phyloP scores from a whole-genome alignment of 2,113 vertebrate species.

The Semnornis frantzii region DNA sequence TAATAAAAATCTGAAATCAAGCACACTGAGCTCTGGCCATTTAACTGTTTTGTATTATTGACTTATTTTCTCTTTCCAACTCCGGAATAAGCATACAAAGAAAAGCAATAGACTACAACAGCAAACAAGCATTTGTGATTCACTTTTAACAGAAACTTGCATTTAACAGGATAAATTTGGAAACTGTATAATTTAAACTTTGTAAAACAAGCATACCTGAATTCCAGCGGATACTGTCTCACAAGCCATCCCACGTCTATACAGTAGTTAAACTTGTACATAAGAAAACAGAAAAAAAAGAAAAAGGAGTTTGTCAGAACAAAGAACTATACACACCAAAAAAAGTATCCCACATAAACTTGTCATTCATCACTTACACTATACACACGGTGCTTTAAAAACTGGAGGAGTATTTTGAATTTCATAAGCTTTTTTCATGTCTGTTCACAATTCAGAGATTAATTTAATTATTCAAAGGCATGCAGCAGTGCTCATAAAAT shows the following conservation, averaged over 20 bases:
- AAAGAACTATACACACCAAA: neutral
- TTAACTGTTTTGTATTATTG: neutral
- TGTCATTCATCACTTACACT: neutral
- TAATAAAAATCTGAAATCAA: neutral
- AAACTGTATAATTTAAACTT: neutral
- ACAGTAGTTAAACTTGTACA: conserved; percentile 94
- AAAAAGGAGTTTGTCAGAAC: neutral
- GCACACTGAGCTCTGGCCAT: neutral
- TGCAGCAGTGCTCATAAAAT: neutral
- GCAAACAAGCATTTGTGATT: neutral
- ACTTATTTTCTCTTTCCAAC: neutral
- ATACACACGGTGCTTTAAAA: neutral
- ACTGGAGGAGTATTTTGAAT: neutral
- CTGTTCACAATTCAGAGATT: neutral
- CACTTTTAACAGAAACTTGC: neutral
- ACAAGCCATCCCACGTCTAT: conserved; percentile 94
- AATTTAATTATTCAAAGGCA: neutral
- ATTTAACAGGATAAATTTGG: rapidly evolving
- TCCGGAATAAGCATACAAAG: neutral
- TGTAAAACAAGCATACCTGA: conserved; percentile 79
- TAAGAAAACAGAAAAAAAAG: conserved; percentile 5
- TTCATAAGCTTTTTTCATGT: neutral
- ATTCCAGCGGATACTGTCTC: conserved; percentile 88
- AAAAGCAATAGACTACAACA: neutral
- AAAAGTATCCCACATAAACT: neutral